phyloP scores from a whole-genome alignment of 2,113 vertebrate genomes.

The Gasterosteus aculeatus region DNA sequence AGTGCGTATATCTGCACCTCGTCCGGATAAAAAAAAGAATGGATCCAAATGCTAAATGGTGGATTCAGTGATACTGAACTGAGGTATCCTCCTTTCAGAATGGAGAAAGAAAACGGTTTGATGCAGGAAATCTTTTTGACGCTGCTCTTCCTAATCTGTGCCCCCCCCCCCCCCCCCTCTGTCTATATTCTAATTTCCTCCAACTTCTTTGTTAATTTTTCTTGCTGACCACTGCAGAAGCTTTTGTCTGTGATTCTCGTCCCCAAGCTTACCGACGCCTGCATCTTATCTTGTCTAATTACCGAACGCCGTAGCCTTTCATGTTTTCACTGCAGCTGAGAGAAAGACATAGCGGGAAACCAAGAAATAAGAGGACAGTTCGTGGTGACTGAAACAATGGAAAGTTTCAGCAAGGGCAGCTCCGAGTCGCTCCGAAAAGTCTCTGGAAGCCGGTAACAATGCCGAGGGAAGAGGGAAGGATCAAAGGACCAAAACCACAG shows the following conservation, averaged over 20 bases:
- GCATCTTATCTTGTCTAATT: conserved; percentile 68
- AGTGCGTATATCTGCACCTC: conserved; percentile 1
- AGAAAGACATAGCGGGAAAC: conserved; percentile 19
- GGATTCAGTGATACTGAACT: conserved; percentile 1
- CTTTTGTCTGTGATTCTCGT: conserved; percentile 56
- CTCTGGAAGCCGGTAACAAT: conserved; percentile 8
- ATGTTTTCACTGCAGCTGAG: neutral
- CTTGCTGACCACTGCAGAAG: conserved; percentile 61
- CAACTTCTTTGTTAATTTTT: conserved; percentile 15
- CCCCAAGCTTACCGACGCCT: conserved; percentile 17
- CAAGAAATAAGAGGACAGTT: conserved; percentile 35
- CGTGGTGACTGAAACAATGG: conserved; percentile 43
- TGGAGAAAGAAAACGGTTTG: neutral
- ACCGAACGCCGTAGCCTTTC: conserved; percentile 9
- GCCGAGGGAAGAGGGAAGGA: neutral
- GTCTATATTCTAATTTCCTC: conserved; percentile 25
- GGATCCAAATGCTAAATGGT: conserved; percentile 8
- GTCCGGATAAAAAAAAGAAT: conserved; percentile 1
- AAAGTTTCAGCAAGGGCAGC: conserved; percentile 18
- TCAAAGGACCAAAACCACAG: neutral
- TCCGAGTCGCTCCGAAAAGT: conserved; percentile 19
- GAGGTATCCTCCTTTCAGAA: neutral
- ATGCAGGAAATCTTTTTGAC: conserved; percentile 26
- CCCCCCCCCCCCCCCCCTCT: neutral
- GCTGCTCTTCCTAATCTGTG: neutral